Conservation (phyloP, 2,113 vertebrate genomes). For the Gallinago undulata region DNA sequence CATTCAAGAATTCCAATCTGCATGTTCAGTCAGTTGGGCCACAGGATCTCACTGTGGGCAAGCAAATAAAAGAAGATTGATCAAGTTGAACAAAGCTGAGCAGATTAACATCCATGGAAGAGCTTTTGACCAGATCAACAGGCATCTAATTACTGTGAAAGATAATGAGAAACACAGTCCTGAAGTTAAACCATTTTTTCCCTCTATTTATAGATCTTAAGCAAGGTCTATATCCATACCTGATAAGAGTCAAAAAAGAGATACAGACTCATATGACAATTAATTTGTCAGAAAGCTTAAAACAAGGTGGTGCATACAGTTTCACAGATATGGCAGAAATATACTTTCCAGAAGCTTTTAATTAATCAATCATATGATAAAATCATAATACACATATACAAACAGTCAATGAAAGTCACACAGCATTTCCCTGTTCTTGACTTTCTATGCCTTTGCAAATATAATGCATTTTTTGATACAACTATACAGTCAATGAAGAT, state of each 20-base stretch:
- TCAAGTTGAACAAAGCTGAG: background rate
- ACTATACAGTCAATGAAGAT: background rate
- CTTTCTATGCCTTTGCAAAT: background rate
- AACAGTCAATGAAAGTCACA: background rate
- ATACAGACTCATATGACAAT: background rate
- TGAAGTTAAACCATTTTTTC: background rate
- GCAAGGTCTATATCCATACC: background rate
- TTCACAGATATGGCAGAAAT: background rate
- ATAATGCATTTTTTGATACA: background rate
- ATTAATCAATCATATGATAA: background rate
- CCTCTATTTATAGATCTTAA: background rate
- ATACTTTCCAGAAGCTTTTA: background rate
- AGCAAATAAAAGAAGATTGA: background rate
- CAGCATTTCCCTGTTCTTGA: background rate
- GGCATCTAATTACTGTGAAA: background rate
- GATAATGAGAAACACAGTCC: background rate
- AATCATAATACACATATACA: background rate
- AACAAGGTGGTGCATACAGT: background rate
- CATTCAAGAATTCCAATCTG: background rate
- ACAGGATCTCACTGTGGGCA: background rate
- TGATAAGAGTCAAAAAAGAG: background rate
- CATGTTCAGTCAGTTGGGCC: background rate
- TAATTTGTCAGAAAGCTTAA: background rate
- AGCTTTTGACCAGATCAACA: background rate
- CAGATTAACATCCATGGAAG: background rate